These are phyloP conservation scores for Cecropterus lyciades DNA, from an alignment of 1,140 invertebrate genomes.

Conservation along the genomic window DNA sequence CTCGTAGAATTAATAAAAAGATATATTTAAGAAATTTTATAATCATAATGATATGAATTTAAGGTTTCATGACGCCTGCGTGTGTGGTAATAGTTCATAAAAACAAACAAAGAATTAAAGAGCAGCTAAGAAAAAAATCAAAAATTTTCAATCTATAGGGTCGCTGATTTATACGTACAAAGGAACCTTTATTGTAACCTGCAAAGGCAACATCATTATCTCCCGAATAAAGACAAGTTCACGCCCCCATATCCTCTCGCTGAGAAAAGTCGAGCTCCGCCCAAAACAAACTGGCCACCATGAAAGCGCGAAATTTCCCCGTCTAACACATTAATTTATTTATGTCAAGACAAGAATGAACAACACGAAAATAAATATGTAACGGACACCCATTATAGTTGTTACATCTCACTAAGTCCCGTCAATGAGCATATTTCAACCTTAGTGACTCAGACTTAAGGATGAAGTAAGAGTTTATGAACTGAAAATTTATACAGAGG, in stretches of 20 bases:
- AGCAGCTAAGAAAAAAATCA: too few species aligned
- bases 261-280: constrained; percentile 24
- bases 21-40: too few species aligned
- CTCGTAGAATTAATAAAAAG: too few species aligned
- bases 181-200: too few species aligned
- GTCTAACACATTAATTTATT: constrained; percentile 79
- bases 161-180: too few species aligned
- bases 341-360: constrained; percentile 79
- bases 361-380: constrained; percentile 82
- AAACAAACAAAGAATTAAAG: too few species aligned
- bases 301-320: constrained; percentile 76
- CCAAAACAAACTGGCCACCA: constrained; percentile 57
- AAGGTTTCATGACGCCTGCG: too few species aligned
- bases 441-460: neutral
- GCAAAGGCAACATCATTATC: constrained; percentile 9
- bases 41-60: too few species aligned
- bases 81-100: too few species aligned
- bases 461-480: constrained; percentile 24
- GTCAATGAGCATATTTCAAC: neutral
- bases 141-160: too few species aligned
- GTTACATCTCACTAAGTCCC: constrained; percentile 1
- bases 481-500: constrained; percentile 35
- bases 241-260: constrained; percentile 19
- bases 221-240: constrained; percentile 1
- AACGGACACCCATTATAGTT: constrained; percentile 66